phyloP scores from a whole-genome alignment of 2,797 vertebrate genomes.

The Triplophysa bombifrons region DNA sequence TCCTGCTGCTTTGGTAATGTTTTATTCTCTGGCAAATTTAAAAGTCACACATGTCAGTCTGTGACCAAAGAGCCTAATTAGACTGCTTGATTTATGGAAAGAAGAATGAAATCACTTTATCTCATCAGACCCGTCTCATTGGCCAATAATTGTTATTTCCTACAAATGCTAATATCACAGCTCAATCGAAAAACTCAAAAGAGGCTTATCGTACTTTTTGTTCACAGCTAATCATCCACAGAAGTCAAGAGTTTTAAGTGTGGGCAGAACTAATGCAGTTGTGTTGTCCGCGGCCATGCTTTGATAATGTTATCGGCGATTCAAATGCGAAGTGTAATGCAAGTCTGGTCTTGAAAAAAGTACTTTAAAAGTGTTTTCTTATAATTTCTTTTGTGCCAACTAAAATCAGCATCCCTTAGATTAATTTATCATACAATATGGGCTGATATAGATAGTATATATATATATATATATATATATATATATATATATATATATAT shows the following conservation, averaged over 20 bases:
- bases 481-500: too few relatives aligned
- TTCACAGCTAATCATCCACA: conserved; percentile 35
- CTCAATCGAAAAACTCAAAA: conserved; percentile 43
- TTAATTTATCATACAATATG: neutral
- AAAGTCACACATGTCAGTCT: conserved; percentile 46
- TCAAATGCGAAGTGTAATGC: conserved; percentile 7
- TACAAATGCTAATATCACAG: conserved; percentile 33
- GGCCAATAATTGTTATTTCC: conserved; percentile 23
- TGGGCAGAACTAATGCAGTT: neutral
- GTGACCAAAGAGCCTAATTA: conserved; percentile 62
- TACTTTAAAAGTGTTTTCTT: conserved; percentile 37
- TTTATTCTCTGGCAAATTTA: conserved; percentile 46
- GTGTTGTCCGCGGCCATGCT: conserved; percentile 17
- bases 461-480: too few relatives aligned
- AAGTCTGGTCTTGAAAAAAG: conserved; percentile 3
- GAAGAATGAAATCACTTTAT: conserved; percentile 50
- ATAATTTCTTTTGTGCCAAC: conserved; percentile 15
- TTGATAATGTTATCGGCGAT: conserved; percentile 43
- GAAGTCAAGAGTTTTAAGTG: conserved; percentile 19
- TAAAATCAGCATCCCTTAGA: neutral
- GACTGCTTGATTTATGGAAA: conserved; percentile 63
- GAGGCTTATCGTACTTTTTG: conserved; percentile 35
- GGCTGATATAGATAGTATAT: too few relatives aligned
- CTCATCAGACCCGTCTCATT: conserved; percentile 21
- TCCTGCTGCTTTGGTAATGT: conserved; percentile 55